phyloP scores from a whole-genome alignment of 2,113 vertebrate species.

The Antechinus stuartii region DNA sequence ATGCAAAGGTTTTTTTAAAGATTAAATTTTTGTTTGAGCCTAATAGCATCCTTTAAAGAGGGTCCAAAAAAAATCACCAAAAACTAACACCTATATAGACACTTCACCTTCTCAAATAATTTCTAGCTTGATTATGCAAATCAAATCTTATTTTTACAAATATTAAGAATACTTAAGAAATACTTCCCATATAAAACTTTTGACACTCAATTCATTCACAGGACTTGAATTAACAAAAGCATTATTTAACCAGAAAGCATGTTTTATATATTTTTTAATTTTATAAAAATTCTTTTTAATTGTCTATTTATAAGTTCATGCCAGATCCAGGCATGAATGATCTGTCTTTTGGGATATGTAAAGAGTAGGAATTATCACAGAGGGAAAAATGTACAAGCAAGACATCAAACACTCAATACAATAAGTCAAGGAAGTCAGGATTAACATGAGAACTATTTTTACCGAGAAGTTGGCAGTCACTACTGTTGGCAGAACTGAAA shows the following conservation, averaged over 20 bases:
- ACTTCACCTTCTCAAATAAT: slow-evolving; percentile 32
- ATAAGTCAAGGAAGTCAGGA: slow-evolving; percentile 49
- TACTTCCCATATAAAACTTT: slow-evolving; percentile 48
- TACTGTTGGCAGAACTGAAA: slow-evolving; percentile 64
- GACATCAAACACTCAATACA: slow-evolving; percentile 47
- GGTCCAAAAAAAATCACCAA: slow-evolving; percentile 45
- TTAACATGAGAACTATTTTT: slow-evolving; percentile 66
- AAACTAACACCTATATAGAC: slow-evolving; percentile 32
- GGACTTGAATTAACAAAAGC: slow-evolving; percentile 50
- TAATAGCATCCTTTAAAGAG: slow-evolving; percentile 2
- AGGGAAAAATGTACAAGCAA: slow-evolving; percentile 3
- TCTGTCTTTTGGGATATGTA: slow-evolving; percentile 54
- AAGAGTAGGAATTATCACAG: slow-evolving; percentile 59
- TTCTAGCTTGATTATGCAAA: slow-evolving; percentile 42
- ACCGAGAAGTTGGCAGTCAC: slow-evolving; percentile 60
- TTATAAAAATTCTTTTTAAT: slow-evolving; percentile 58
- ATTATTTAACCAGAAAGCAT: slow-evolving; percentile 54
- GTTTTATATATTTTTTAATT: slow-evolving; percentile 31
- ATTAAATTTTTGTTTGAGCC: slow-evolving; percentile 1
- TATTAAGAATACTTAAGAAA: slow-evolving; percentile 32
- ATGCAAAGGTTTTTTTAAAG: slow-evolving; percentile 51
- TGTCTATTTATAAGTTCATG: slow-evolving; percentile 45
- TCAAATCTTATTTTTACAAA: slow-evolving; percentile 59
- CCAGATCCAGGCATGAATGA: slow-evolving; percentile 42
- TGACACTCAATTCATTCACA: slow-evolving; percentile 54